Base-by-base conservation (phyloP, 2,888 invertebrate genomes). In the Molanna angustata region DNA sequence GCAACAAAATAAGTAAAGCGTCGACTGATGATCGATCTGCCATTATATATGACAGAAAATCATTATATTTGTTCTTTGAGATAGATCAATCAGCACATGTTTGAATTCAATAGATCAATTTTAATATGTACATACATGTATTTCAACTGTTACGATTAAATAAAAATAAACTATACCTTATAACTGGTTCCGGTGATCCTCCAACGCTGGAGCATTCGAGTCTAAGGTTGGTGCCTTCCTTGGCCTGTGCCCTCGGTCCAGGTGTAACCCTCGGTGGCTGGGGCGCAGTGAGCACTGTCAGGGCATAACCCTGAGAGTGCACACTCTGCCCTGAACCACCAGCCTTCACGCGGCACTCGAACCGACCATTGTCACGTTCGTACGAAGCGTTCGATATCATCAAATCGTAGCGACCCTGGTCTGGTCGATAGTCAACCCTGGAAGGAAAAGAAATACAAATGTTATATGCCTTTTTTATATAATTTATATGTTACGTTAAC, bases 321-420 rank as follows among this genome's bases (percentile, higher is more conserved):
- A 92, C 79, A 69, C 88, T 88, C 57, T 83, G 81, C 37, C 92
- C 92, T 19, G 90, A 90, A 60, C 88, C 92, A 63, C 82, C 86
- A 57, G 84, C 91, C 77, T 86, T 91, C 65, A 88, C 86, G 64
- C 87, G 86, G 72, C 94, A 96, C 74, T 91, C 93, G 77, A 93
- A 95, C 65, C 86, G 84, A 48, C 93, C 94, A 72, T 94, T 94
- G 77, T 93, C 94, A 16, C 90, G 80, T 67, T 87, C 90, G 75
- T 94, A 95, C 45, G 90, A 88, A 42, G 94, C 91, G 69, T 90
- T 91, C 60, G 86, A 83, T 65, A 96, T 93, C 70, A 88, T 80
- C 64, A 96, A 79, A 74, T 95, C 94, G 78, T 94, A 96, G 32
- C 84, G 82, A 53, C 83, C 80, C 57, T 85, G 83, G 53, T 80